These are phyloP conservation scores for Uromys caudimaculatus DNA, from an alignment of 2,797 vertebrate species.

Conservation along the genomic window DNA sequence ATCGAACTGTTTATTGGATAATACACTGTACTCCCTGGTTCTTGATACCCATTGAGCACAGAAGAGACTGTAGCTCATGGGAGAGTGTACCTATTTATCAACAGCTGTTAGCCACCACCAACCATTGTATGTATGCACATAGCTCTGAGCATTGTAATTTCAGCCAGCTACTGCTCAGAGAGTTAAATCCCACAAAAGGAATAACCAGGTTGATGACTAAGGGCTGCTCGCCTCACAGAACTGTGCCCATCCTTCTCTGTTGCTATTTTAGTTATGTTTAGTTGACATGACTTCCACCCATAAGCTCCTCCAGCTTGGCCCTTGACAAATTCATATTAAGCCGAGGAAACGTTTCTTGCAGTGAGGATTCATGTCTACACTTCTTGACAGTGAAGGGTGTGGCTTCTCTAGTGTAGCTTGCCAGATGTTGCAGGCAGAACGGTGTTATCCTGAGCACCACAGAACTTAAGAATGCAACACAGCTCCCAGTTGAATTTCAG, in stretches of 20 bases:
- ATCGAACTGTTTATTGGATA: background rate
- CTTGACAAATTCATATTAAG: background rate
- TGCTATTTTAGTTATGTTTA: background rate
- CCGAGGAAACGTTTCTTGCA: background rate
- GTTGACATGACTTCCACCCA: background rate
- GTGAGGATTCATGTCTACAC: background rate
- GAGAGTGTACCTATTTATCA: background rate
- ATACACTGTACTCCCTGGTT: background rate
- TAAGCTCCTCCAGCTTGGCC: background rate
- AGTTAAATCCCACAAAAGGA: background rate
- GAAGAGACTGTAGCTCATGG: background rate
- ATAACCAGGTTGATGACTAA: background rate
- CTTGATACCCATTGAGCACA: background rate
- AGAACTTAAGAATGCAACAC: background rate
- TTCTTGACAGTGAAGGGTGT: background rate
- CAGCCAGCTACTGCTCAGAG: background rate
- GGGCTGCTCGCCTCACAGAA: background rate
- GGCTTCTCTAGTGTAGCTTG: fast-evolving
- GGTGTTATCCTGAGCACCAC: background rate
- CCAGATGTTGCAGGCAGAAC: no score
- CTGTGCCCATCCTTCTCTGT: background rate
- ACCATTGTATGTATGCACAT: background rate
- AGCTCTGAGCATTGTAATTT: background rate
- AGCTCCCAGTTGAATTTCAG: background rate
- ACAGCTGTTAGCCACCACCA: no score